phyloP scores from a whole-genome alignment of 1,140 invertebrate species.

The Acromyrmex charruanus region DNA sequence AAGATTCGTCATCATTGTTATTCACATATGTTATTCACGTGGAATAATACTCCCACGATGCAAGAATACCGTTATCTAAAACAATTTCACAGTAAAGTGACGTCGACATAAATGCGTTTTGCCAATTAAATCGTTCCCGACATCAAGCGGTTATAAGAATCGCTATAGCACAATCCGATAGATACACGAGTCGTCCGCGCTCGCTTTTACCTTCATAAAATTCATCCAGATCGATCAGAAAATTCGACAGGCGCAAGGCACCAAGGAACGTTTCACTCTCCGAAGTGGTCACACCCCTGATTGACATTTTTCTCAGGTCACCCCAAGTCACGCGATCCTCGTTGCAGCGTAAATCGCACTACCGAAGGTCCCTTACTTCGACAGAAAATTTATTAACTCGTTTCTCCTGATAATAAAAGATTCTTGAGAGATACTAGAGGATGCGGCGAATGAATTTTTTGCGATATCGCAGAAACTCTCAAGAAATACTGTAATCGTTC shows the following conservation, averaged over 20 bases:
- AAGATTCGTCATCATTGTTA: constrained; percentile 17
- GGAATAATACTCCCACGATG: not conserved
- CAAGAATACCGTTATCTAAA: constrained; percentile 4
- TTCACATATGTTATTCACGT: constrained; percentile 44
- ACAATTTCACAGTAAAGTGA: not conserved
- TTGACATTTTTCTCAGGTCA: constrained; percentile 79
- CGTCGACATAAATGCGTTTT: not conserved
- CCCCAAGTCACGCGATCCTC: constrained; percentile 7
- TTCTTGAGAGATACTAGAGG: not conserved
- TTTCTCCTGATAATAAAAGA: not conserved
- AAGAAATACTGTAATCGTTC: not conserved
- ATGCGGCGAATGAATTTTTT: not conserved
- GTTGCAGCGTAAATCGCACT: constrained; percentile 18
- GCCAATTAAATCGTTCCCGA: constrained; percentile 1
- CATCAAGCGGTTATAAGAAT: constrained; percentile 2
- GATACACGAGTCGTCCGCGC: not conserved
- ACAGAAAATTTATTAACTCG: constrained; percentile 35
- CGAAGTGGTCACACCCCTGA: constrained; percentile 80
- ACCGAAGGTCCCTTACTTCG: not conserved
- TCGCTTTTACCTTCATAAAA: constrained; percentile 71
- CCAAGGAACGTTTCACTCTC: constrained; percentile 76
- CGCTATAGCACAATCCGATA: not conserved
- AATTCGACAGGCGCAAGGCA: constrained; percentile 74
- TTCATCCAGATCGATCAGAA: constrained; percentile 80
- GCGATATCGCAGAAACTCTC: not conserved